A percentile compares a stretch with the other conserved stretches of the same genome.
These are phyloP conservation scores for Stenodera caucasica DNA, from an alignment of 2,888 invertebrate genomes.

Conservation along the genomic window DNA sequence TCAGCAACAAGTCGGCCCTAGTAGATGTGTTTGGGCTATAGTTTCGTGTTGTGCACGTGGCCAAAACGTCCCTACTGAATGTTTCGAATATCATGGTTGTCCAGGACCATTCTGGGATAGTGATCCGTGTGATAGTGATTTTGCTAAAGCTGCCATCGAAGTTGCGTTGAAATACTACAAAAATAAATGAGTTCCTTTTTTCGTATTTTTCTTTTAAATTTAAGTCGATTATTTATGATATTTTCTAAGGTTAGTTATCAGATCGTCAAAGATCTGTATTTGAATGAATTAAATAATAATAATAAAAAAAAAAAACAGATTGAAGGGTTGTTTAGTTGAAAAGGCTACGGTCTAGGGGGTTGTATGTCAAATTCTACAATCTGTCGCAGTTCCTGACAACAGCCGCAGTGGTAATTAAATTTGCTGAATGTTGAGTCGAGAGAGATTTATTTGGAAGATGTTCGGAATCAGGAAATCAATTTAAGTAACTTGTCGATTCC, in stretches of 20 bases:
- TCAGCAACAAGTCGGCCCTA: conserved; percentile 51
- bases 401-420: conserved; percentile 39
- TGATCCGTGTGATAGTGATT: conserved; percentile 69
- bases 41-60: conserved; percentile 69
- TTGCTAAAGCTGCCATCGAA: conserved; percentile 62
- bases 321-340: conserved; percentile 10
- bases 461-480: conserved; percentile 25
- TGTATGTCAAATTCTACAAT: conserved; percentile 23
- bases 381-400: conserved; percentile 38
- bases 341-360: conserved; percentile 15
- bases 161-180: conserved; percentile 54
- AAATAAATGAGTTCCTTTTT: conserved; percentile 16
- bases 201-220: not conserved
- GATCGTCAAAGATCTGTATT: no score
- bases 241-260: no score
- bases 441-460: conserved; percentile 25
- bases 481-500: conserved; percentile 18
- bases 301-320: no score
- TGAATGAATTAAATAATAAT: no score
- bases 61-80: conserved; percentile 58
- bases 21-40: conserved; percentile 75
- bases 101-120: conserved; percentile 72
- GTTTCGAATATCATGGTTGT: conserved; percentile 74
- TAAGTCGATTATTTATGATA: not conserved
- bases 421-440: conserved; percentile 32